Evolutionary conservation across 2,888 invertebrate species (phyloP), one percentile per base, ranked within the genome.

Genomic region (Scrobipalpa atriplicella): DNA sequence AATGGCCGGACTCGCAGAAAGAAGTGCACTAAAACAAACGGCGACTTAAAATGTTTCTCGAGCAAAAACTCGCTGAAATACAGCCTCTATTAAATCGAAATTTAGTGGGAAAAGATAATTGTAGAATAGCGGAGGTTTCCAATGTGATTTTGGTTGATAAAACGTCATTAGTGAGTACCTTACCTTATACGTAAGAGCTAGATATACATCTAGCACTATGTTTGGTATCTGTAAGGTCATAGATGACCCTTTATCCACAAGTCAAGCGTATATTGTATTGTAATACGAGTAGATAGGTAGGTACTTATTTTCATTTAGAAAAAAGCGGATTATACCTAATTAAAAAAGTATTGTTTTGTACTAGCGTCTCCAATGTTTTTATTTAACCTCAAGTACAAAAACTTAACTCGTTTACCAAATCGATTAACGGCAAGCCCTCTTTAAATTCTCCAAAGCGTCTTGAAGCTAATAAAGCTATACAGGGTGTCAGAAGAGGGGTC

Each of bases 401-500:
- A 41, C 13, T 2, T 41, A 7, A 41, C 2, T 41, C 41, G 13
- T 41, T 41, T 41, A 41, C 13, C 41, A 47, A 52, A 52, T 19
- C 19, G 19, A 19, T 52, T 52, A 3, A 52, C 18, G 18, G n/a
- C n/a, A 7, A 16, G 9, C 13, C 29, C 21, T 13, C 19, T 56
- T 56, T 56, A 21, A 56, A 56, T 2, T 56, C 13, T 18, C 64
- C 61, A 71, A 70, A 62, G 67, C 63, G 58, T 38, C 29, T 36
- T 38, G 36, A 65, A 69, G 71, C 72, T 75, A 75, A 79, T 76
- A 76, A 77, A 75, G 76, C 70, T 65, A 71, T 69, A 71, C 68
- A 70, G 70, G 68, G 66, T 70, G 71, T 70, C 72, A 73, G 73
- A 66, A 62, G 70, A 70, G 71, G 70, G 73, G 70, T 72, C 65